These are phyloP conservation scores for Frankliniella fusca DNA, from an alignment of 2,888 invertebrate genomes.

Conservation along the genomic window DNA sequence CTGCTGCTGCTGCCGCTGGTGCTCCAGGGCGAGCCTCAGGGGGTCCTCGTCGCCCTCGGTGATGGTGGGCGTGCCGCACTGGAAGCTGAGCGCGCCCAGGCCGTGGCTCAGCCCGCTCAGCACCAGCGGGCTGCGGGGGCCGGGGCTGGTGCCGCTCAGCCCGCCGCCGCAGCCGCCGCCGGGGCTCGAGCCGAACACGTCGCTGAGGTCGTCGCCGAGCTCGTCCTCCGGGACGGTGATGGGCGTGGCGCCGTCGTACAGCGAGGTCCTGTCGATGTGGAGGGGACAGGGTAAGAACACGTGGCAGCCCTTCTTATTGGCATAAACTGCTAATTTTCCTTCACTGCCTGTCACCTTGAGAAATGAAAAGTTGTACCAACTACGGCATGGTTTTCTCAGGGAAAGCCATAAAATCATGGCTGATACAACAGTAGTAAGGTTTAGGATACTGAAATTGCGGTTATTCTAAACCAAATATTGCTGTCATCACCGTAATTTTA, in stretches of 20 bases:
- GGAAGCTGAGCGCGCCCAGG: constrained; percentile 22
- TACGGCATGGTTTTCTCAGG: no score
- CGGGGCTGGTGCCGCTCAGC: background rate
- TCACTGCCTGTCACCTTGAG: no score
- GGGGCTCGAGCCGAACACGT: background rate
- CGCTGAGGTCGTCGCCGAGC: constrained; percentile 29
- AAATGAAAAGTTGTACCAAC: no score
- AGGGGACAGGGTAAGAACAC: no score
- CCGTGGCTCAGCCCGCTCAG: background rate
- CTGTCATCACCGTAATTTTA: no score
- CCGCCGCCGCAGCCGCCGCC: background rate
- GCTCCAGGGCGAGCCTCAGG: constrained; percentile 33
- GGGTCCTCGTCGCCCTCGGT: constrained; percentile 39
- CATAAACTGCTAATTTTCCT: no score
- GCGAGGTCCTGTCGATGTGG: background rate
- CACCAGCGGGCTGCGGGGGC: background rate
- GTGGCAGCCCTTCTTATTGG: no score
- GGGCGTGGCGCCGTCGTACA: constrained; percentile 39
- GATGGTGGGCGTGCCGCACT: constrained; percentile 29
- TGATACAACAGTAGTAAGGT: no score
- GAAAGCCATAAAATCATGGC: no score
- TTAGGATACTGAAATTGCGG: no score
- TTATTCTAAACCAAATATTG: no score
- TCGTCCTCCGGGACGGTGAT: constrained; percentile 40
- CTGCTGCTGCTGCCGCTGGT: background rate